Base-by-base conservation (phyloP, 2,113 vertebrate genomes). In the Siniperca knerii region DNA sequence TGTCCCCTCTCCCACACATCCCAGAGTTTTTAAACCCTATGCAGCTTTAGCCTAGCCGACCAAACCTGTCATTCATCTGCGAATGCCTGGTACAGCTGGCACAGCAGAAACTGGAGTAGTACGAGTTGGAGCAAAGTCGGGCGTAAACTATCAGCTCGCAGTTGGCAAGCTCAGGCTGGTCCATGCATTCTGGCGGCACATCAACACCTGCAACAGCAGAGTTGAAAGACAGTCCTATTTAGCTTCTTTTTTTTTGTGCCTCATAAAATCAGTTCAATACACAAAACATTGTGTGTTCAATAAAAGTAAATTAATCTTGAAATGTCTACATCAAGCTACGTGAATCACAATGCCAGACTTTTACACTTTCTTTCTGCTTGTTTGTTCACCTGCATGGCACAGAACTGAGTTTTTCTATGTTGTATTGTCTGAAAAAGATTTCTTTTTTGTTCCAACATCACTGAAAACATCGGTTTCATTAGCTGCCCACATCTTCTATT, bases 81-180 rank as follows among this genome's bases (percentile, higher is more conserved):
- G 89, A 91, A 16, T 95, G 88, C 12, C 90, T 94, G 79, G 96
- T 89, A 0, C 98, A 99, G 95, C 97, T 99, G 81, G 97, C 96
- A 0, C 98, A 99, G 95, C 98, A 99, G 96, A 99, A 99, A 81
- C 97, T 97, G 90, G 96, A 96, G 81, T 97, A 99, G 83, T 99
- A 99, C 0, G 95, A 93, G 1, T 97, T 98, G 64, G 92, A 77
- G 90, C 98, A 99, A 44, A 99, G 96, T 35, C 96, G 97, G 73
- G 98, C 97, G 85, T 97, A 96, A 55, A 99, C 92, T 29, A 99
- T 97, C 90, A 99, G 93, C 18, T 95, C 93, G 54, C 98, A 99
- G 93, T 99, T 99, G 87, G 98, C 98, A 0, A 99, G 95, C 20
- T 99, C 97, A 0, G 97, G 96, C 87, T 97, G 97, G 93, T 99